A percentile compares a stretch with the other conserved stretches of the same genome.
Evolutionary conservation across 2,888 invertebrate species (phyloP).

Genomic region (Nephrocerus scutellatus): DNA sequence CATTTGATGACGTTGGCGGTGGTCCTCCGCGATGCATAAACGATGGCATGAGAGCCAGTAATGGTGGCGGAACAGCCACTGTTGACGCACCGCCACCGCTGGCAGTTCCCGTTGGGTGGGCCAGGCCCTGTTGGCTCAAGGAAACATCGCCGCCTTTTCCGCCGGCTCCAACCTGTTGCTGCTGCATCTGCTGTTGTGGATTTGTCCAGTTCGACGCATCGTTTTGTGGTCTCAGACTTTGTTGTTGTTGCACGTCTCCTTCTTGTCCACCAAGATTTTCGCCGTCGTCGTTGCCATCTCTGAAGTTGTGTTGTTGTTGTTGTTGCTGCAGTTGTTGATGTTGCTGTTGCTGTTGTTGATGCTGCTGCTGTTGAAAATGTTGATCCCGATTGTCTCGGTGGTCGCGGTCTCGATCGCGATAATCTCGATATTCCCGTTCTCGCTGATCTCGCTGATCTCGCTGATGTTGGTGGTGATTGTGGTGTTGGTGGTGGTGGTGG

Average conservation of each 20-base stretch:
- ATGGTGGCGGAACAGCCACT: constrained; percentile 60
- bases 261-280: constrained; percentile 24
- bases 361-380: constrained; percentile 21
- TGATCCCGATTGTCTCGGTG: constrained; percentile 28
- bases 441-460: constrained; percentile 29
- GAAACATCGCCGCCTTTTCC: constrained; percentile 34
- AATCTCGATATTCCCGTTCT: constrained; percentile 4
- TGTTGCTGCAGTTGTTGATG: constrained; percentile 24
- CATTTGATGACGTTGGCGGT: constrained; percentile 27
- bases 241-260: constrained; percentile 17
- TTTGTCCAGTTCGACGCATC: constrained; percentile 43
- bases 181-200: constrained; percentile 30
- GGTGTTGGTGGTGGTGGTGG: constrained; percentile 22
- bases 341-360: constrained; percentile 23
- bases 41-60: constrained; percentile 68
- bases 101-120: constrained; percentile 46
- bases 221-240: constrained; percentile 44
- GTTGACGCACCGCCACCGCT: constrained; percentile 21
- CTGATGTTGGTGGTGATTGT: constrained; percentile 26
- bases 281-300: constrained; percentile 45
- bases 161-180: constrained; percentile 47
- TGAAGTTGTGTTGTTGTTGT: constrained; percentile 36
- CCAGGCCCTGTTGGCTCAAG: constrained; percentile 49
- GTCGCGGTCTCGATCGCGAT: constrained; percentile 25
- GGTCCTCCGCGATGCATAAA: constrained; percentile 55